Percentiles rank a stretch among this genome's conserved stretches.
Conservation (phyloP, 1,140 invertebrate species). For the Sycophaga agraensis region DNA sequence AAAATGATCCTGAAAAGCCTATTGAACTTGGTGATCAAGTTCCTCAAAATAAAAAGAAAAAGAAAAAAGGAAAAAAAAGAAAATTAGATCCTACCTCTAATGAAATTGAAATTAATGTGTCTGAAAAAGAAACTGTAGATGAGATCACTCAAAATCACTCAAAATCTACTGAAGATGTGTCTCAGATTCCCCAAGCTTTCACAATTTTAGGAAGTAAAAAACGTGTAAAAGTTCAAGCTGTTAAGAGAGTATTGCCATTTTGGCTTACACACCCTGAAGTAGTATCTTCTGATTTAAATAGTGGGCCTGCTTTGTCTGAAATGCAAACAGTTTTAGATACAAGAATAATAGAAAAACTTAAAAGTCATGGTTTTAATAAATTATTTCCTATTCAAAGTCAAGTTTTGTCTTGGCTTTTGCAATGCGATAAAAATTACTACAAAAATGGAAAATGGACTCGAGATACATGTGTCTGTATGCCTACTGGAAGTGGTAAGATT, state of each 20-base stretch:
- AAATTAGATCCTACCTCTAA: background rate
- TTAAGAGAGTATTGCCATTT: slow-evolving; percentile 75
- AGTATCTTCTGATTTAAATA: slow-evolving; percentile 71
- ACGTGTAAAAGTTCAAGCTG: slow-evolving; percentile 48
- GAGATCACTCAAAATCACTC: background rate
- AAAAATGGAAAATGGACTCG: slow-evolving; percentile 65
- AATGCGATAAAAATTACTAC: slow-evolving; percentile 63
- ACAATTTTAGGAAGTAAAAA: slow-evolving; percentile 43
- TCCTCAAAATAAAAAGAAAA: slow-evolving; percentile 29
- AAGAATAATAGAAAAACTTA: slow-evolving; percentile 66
- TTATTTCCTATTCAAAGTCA: slow-evolving; percentile 87
- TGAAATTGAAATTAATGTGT: background rate
- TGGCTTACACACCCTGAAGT: slow-evolving; percentile 83
- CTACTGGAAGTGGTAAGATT: slow-evolving; percentile 86
- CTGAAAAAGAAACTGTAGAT: slow-evolving; percentile 26
- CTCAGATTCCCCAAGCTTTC: slow-evolving; percentile 32
- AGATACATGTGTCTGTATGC: slow-evolving; percentile 95
- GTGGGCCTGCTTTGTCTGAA: slow-evolving; percentile 62
- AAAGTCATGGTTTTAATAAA: slow-evolving; percentile 71
- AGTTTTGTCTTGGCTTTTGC: slow-evolving; percentile 80
- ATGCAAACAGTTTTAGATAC: slow-evolving; percentile 64
- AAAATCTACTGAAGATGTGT: background rate
- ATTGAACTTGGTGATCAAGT: background rate
- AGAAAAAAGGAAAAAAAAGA: slow-evolving; percentile 14
- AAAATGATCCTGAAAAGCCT: slow-evolving; percentile 3